phyloP scores from a whole-genome alignment of 1,140 invertebrate genomes.

The Sycophaga agraensis region DNA sequence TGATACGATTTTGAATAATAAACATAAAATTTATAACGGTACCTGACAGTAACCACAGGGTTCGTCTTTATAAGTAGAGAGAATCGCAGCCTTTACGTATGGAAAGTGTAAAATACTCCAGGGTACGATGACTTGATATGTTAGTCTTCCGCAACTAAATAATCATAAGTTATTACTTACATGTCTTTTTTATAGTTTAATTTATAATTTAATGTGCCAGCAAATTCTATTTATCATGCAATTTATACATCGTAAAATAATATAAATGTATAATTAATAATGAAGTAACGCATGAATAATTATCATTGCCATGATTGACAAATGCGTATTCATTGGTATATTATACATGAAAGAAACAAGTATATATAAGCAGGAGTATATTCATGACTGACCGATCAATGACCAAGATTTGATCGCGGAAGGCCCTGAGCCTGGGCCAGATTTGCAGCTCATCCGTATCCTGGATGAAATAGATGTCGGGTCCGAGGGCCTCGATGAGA shows the following conservation, averaged over 20 bases:
- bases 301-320: no score
- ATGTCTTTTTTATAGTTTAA: not conserved
- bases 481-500: conserved; percentile 15
- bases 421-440: conserved; percentile 40
- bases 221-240: no score
- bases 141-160: conserved; percentile 48
- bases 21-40: not conserved
- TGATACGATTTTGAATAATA: no score
- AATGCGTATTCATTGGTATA: no score
- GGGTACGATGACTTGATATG: conserved; percentile 50
- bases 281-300: no score
- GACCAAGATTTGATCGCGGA: conserved; percentile 45
- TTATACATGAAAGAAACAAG: not conserved
- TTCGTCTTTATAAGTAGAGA: conserved; percentile 50
- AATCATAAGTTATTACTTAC: no score
- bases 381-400: conserved; percentile 47
- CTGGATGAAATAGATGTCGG: conserved; percentile 38
- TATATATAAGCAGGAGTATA: no score
- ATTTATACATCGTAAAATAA: no score
- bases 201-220: not conserved
- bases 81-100: conserved; percentile 52
- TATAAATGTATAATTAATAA: no score
- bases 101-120: conserved; percentile 54
- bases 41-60: conserved; percentile 48
- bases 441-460: conserved; percentile 38